A percentile compares a stretch with the other conserved stretches of the same genome.
Conservation (phyloP, 2,113 vertebrate species). For the Actinemys pallida region DNA sequence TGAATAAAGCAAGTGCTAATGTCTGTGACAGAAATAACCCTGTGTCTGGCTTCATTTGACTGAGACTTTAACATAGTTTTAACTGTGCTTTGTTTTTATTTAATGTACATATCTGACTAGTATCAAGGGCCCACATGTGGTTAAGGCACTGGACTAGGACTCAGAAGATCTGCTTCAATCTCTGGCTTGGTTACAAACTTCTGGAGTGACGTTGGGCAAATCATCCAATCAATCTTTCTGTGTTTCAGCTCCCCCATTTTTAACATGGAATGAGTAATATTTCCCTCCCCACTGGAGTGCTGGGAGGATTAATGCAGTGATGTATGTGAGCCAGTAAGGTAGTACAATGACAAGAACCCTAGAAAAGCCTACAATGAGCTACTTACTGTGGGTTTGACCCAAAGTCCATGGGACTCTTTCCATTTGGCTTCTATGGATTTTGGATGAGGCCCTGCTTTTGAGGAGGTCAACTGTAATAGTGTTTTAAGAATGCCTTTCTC, state of each 20-base stretch:
- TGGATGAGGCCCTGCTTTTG: not conserved
- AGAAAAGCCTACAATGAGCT: not conserved
- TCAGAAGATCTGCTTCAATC: not conserved
- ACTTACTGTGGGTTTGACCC: constrained; percentile 34
- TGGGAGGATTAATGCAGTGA: not conserved
- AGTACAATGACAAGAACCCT: not conserved
- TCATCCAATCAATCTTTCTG: not conserved
- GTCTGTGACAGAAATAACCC: not conserved
- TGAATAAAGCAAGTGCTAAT: not conserved
- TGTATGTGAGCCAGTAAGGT: not conserved
- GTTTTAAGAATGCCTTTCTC: constrained; percentile 48
- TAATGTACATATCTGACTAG: not conserved
- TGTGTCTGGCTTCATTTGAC: constrained; percentile 15
- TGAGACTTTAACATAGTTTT: constrained; percentile 42
- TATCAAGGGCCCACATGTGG: not conserved
- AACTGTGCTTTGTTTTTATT: constrained; percentile 32
- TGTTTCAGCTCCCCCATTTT: not conserved
- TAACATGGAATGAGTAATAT: not conserved
- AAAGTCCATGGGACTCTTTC: not conserved
- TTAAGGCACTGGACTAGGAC: not conserved
- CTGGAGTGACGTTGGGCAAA: not conserved
- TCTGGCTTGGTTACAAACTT: not conserved
- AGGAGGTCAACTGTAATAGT: constrained; percentile 31
- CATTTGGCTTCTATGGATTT: not conserved
- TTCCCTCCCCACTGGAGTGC: not conserved